phyloP scores from a whole-genome alignment of 2,113 vertebrate species.

The Ophthalmolycus amberensis region DNA sequence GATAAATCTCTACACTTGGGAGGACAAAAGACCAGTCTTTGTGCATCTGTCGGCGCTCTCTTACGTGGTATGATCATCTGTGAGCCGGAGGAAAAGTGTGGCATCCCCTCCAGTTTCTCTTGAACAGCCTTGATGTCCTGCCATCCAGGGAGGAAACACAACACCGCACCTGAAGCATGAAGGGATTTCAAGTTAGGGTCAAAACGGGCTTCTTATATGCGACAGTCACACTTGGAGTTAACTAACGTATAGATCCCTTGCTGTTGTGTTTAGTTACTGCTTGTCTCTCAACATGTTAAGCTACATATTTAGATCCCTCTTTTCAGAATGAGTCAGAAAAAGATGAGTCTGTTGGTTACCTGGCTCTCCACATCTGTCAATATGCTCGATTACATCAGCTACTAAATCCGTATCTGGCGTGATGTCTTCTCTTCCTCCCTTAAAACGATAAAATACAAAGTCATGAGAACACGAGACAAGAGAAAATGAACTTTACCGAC shows the following conservation, averaged over 20 bases:
- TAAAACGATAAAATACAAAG: neutral
- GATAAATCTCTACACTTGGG: neutral
- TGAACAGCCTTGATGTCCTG: conserved; percentile 95
- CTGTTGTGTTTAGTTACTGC: too few relatives aligned
- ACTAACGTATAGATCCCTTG: neutral
- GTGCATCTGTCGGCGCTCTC: conserved; percentile 55
- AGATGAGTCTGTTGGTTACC: conserved; percentile 76
- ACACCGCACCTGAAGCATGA: conserved; percentile 88
- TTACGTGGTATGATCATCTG: conserved; percentile 92
- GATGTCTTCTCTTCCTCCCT: conserved; percentile 82
- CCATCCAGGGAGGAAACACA: conserved; percentile 98
- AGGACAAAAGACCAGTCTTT: neutral
- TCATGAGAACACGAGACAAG: neutral
- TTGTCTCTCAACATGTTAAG: neutral
- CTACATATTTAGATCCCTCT: neutral
- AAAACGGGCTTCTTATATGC: neutral
- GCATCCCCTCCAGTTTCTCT: conserved; percentile 86
- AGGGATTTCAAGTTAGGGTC: neutral
- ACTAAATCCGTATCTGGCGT: conserved; percentile 89
- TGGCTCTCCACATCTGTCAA: conserved; percentile 88
- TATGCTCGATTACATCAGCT: conserved; percentile 90
- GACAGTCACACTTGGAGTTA: neutral
- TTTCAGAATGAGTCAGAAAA: neutral
- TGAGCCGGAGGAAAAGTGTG: conserved; percentile 81
- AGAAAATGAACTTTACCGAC: neutral